Percentiles rank a stretch among this genome's conserved stretches.
Conservation (phyloP, 1,140 invertebrate genomes). For the Cyrtorhinus lividipennis region DNA sequence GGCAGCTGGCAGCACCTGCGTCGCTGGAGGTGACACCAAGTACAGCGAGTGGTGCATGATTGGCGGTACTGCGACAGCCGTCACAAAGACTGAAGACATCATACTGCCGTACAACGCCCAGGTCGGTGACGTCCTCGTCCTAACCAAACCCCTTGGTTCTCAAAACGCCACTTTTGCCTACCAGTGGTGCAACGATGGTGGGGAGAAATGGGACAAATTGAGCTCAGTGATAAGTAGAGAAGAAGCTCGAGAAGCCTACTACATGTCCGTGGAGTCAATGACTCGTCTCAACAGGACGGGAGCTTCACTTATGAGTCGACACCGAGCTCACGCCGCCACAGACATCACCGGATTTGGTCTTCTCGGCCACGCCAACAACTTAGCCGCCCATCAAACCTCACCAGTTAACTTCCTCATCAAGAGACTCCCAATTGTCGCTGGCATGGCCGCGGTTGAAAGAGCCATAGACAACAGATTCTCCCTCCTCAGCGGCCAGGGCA, state of each 20-base stretch:
- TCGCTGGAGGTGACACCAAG: conserved; percentile 92
- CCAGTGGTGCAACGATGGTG: conserved; percentile 82
- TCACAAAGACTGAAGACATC: conserved; percentile 86
- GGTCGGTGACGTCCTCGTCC: conserved; percentile 86
- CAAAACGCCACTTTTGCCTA: conserved; percentile 91
- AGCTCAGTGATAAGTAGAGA: conserved; percentile 89
- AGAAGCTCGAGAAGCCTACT: conserved; percentile 86
- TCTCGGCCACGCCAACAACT: conserved; percentile 88
- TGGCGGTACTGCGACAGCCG: conserved; percentile 88
- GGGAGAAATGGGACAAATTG: conserved; percentile 89
- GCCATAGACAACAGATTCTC: conserved; percentile 2
- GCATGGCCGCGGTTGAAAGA: conserved; percentile 81
- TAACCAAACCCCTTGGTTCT: conserved; percentile 92
- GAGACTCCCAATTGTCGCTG: conserved; percentile 89
- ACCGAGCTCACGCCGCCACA: conserved; percentile 92
- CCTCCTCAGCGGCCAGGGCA: conserved; percentile 2
- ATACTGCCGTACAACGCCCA: conserved; percentile 91
- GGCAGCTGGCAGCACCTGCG: conserved; percentile 75
- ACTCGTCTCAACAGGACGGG: conserved; percentile 79
- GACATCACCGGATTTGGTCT: conserved; percentile 95
- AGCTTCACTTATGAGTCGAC: conserved; percentile 90
- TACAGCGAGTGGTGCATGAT: conserved; percentile 97
- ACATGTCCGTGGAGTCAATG: conserved; percentile 94
- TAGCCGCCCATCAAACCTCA: conserved; percentile 90
- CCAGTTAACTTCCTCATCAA: conserved; percentile 96